Conservation (phyloP, 2,888 invertebrate species). For the Chrysodeixis includens region DNA sequence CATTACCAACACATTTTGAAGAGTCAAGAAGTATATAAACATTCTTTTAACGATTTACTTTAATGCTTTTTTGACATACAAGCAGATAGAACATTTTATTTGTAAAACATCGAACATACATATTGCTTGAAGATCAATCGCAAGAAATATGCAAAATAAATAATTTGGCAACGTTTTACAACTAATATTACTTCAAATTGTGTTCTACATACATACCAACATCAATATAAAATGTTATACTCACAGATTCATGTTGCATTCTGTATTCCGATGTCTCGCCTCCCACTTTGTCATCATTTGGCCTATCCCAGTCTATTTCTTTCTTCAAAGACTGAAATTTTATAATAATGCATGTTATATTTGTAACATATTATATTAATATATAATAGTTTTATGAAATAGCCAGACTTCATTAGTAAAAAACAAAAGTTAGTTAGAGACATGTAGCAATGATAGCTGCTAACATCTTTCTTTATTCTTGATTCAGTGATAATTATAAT, state of each 20-base stretch:
- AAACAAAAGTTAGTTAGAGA: too few species aligned
- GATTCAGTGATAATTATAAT: too few species aligned
- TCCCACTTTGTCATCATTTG: constrained; percentile 93
- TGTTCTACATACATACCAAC: constrained; percentile 42
- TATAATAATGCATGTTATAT: constrained; percentile 10
- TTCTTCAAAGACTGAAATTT: constrained; percentile 95
- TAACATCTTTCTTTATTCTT: too few species aligned
- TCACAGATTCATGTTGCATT: constrained; percentile 95
- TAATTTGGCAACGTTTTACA: neutral
- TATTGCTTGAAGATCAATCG: neutral
- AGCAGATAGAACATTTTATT: neutral
- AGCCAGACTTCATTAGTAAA: neutral
- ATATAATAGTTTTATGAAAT: too few species aligned
- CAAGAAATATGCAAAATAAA: neutral
- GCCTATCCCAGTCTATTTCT: constrained; percentile 95
- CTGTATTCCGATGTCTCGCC: constrained; percentile 94
- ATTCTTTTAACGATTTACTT: neutral
- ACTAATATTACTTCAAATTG: constrained; percentile 20
- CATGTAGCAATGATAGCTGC: too few species aligned
- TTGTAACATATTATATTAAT: too few species aligned
- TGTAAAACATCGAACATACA: neutral
- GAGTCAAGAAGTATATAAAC: neutral
- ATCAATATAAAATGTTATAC: constrained; percentile 71
- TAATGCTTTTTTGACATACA: neutral
- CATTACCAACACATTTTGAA: constrained; percentile 30